These are phyloP conservation scores for Phallusia fumigata DNA, from an alignment of 23 tunicate species.

Conservation along the genomic window DNA sequence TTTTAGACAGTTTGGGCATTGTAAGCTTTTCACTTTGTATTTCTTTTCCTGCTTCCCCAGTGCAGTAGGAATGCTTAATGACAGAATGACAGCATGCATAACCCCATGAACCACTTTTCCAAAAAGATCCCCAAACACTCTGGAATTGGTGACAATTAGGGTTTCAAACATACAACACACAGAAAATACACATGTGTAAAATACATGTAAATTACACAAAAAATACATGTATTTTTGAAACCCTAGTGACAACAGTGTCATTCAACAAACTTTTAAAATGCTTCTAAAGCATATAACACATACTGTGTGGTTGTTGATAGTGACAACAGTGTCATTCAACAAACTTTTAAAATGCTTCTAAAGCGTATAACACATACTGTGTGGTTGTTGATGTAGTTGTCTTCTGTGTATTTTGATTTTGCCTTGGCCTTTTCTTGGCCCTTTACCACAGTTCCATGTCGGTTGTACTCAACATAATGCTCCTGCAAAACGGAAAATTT, in stretches of 20 bases:
- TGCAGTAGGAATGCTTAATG: conserved; percentile 85
- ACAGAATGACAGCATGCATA: conserved; percentile 83
- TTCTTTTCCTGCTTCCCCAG: conserved; percentile 53
- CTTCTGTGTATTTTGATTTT: conserved; percentile 84
- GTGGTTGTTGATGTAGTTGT: conserved; percentile 79
- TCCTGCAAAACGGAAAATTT: conserved; percentile 44
- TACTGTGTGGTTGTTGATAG: conserved; percentile 84
- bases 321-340: no score
- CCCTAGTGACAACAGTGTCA: no score
- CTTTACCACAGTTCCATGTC: conserved; percentile 87
- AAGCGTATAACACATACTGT: conserved; percentile 22
- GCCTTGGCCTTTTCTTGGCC: conserved; percentile 91
- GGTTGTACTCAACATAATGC: conserved; percentile 90
- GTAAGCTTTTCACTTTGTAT: conserved; percentile 28
- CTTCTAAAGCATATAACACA: neutral
- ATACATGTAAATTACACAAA: no score
- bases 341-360: no score
- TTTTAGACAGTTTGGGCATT: conserved; percentile 16
- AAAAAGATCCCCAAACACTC: conserved; percentile 88
- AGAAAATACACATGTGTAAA: no score
- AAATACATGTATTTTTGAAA: no score
- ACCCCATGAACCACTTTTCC: conserved; percentile 86
- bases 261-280: no score
- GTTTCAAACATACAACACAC: neutral
- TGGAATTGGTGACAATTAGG: neutral